phyloP scores from a whole-genome alignment of 2,888 invertebrate genomes.

The Druceiella hillmani region DNA sequence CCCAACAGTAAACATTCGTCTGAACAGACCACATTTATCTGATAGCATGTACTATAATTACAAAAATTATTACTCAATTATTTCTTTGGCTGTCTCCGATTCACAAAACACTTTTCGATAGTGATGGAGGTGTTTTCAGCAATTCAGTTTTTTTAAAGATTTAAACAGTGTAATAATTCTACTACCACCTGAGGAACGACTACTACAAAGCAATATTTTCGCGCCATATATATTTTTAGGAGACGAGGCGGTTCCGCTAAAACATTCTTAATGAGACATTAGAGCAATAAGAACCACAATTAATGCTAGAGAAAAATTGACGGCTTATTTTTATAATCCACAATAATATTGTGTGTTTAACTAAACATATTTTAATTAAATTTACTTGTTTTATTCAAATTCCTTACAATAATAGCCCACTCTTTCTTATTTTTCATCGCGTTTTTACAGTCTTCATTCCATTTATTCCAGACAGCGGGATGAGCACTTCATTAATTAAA shows the following conservation, averaged over 20 bases:
- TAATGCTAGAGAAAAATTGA: too few relatives aligned
- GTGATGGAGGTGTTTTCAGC: slow-evolving; percentile 18
- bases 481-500: too few relatives aligned
- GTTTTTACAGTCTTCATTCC: slow-evolving; percentile 1
- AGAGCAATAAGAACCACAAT: too few relatives aligned
- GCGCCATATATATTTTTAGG: slow-evolving; percentile 17
- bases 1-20: slow-evolving; percentile 22
- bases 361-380: background rate
- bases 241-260: slow-evolving; percentile 14
- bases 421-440: too few relatives aligned
- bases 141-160: slow-evolving; percentile 20
- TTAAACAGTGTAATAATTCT: slow-evolving; percentile 19
- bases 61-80: slow-evolving; percentile 18
- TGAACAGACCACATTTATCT: slow-evolving; percentile 20
- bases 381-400: slow-evolving; percentile 8
- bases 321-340: too few relatives aligned
- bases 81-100: slow-evolving; percentile 21
- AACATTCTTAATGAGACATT: slow-evolving; percentile 15
- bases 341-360: slow-evolving; percentile 1
- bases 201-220: slow-evolving; percentile 17
- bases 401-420: slow-evolving; percentile 6
- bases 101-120: slow-evolving; percentile 20
- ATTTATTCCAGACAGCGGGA: too few relatives aligned
- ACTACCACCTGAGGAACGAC: slow-evolving; percentile 19
- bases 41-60: slow-evolving; percentile 21